phyloP scores from a whole-genome alignment of 2,113 vertebrate genomes.

The Marmota monax region DNA sequence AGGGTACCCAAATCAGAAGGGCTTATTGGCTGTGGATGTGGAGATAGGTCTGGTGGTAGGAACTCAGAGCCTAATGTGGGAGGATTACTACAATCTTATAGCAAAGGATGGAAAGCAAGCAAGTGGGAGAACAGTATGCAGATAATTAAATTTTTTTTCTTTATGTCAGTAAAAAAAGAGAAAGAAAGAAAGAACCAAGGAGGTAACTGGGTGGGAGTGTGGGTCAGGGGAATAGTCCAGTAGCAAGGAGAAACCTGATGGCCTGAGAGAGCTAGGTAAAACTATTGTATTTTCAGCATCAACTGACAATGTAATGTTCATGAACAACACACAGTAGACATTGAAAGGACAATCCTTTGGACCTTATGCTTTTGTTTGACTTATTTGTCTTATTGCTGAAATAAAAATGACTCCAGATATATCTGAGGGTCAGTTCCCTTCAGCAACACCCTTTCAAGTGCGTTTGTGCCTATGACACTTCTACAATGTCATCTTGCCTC shows the following conservation, averaged over 20 bases:
- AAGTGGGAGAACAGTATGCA: background rate
- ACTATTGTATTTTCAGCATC: too few species aligned
- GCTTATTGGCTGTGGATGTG: fast-evolving
- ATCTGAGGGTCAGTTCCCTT: background rate
- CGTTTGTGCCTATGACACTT: background rate
- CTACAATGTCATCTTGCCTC: too few species aligned
- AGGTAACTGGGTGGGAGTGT: background rate
- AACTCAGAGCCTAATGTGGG: background rate
- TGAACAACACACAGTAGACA: background rate
- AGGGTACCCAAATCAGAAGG: background rate
- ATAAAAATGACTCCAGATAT: background rate
- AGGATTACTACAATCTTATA: background rate
- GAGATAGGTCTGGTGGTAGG: fast-evolving
- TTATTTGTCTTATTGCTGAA: background rate
- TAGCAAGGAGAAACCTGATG: background rate
- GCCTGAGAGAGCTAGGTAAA: background rate
- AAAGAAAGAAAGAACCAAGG: background rate
- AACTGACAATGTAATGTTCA: background rate
- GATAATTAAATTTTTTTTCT: background rate
- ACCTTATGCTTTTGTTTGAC: background rate
- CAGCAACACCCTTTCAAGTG: background rate
- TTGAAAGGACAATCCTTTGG: background rate
- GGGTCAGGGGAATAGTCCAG: background rate
- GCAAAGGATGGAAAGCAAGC: background rate
- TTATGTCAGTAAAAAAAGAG: background rate